Evolutionary conservation across 2,113 vertebrate genomes (phyloP).

Genomic region (Pyxicephalus adspersus): DNA sequence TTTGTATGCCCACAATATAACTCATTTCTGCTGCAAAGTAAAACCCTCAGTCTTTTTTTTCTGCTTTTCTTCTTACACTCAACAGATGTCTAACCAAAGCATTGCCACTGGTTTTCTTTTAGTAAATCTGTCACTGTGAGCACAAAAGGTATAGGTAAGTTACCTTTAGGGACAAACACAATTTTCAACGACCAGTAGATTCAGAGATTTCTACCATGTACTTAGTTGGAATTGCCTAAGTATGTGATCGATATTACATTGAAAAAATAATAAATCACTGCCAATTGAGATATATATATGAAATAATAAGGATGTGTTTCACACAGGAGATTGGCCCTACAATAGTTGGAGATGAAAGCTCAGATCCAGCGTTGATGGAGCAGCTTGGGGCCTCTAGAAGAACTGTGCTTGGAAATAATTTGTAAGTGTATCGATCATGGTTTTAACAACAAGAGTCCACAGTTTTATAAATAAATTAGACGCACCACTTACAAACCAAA

Average conservation of each 20-base stretch:
- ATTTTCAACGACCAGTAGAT: not conserved
- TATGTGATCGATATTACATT: too few species aligned
- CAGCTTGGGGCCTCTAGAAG: slow-evolving; percentile 89
- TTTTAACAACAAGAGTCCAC: not conserved
- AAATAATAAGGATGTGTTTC: slow-evolving; percentile 39
- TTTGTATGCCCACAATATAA: too few species aligned
- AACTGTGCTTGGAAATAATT: slow-evolving; percentile 89
- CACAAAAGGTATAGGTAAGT: too few species aligned
- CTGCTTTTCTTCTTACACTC: too few species aligned
- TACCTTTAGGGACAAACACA: not conserved
- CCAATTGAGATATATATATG: not conserved
- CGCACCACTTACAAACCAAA: not conserved
- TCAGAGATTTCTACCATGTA: too few species aligned
- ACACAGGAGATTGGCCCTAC: slow-evolving; percentile 92
- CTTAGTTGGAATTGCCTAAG: too few species aligned
- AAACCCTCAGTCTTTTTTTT: too few species aligned
- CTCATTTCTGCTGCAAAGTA: too few species aligned
- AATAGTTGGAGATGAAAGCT: slow-evolving; percentile 90
- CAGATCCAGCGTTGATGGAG: slow-evolving; percentile 85
- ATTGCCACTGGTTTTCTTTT: too few species aligned
- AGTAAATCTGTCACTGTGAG: too few species aligned
- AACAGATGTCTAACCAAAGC: too few species aligned
- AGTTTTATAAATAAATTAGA: not conserved
- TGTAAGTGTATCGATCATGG: slow-evolving; percentile 78
- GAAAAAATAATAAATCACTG: not conserved